These are phyloP conservation scores for Drosophila nigrodunni DNA, from an alignment of 1,140 invertebrate species.

Conservation along the genomic window DNA sequence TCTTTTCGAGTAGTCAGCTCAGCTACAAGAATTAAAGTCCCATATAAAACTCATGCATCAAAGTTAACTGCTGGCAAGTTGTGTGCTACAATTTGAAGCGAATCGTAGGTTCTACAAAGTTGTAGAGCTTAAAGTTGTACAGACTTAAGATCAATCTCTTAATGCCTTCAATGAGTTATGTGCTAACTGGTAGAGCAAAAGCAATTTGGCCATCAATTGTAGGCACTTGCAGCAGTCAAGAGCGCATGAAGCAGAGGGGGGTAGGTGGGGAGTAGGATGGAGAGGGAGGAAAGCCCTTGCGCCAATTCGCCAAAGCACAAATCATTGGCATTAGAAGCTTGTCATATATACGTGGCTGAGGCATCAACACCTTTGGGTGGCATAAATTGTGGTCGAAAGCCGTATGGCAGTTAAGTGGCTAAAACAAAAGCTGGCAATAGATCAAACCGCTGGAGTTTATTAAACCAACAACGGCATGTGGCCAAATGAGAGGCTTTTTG, in stretches of 20 bases:
- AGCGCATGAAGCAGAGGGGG: background rate
- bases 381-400: constrained; percentile 38
- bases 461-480: constrained; percentile 57
- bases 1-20: too few species aligned
- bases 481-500: constrained; percentile 75
- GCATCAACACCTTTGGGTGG: constrained; percentile 45
- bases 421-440: constrained; percentile 78
- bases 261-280: background rate
- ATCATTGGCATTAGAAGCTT: constrained; percentile 30
- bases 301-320: constrained; percentile 27
- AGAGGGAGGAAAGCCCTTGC: constrained; percentile 1
- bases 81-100: too few species aligned
- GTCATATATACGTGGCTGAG: constrained; percentile 28
- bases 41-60: too few species aligned
- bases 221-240: background rate
- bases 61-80: too few species aligned
- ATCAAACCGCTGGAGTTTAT: constrained; percentile 70
- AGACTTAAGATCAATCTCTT: constrained; percentile 19
- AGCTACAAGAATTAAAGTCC: too few species aligned
- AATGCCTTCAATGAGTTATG: constrained; percentile 17
- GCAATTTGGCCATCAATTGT: constrained; percentile 25
- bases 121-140: background rate
- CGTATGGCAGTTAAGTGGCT: constrained; percentile 74
- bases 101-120: background rate
- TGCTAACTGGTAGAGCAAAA: background rate